Evolutionary conservation across 2,797 vertebrate genomes (phyloP), one percentile per base, ranked within the genome.

Genomic region (Danio kyathit): DNA sequence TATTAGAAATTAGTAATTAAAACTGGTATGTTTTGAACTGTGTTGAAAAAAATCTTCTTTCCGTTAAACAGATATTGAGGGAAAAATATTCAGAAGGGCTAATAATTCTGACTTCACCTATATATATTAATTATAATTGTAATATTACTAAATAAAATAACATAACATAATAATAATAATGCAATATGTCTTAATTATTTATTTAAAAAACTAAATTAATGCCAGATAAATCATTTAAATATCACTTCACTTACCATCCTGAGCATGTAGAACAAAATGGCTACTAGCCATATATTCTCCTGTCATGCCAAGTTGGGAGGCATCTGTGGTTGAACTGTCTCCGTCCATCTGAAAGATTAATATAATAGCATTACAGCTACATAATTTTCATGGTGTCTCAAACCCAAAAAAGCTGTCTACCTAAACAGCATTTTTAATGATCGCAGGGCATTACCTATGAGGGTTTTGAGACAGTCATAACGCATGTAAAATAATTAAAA

Each of bases 231-330:
- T 17, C 0, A 5, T 17, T 71, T 41, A 13, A 41, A 41, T 17
- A 17, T 1, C 2, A 38, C 11, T 2, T 38, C 3, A 12, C 93
- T 95, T 90, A 98, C 98, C 98, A 46, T 99, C 98, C 0, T 96
- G 97, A 73, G 97, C 92, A 88, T 99, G 98, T 88, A 99, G 96
- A 12, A 99, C 97, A 13, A 97, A 99, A 79, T 98, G 98, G 76
- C 96, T 91, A 61, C 96, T 91, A 64, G 96, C 90, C 88, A 99
- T 98, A 85, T 99, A 99, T 82, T 99, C 97, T 74, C 96, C 95
- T 11, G 96, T 94, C 88, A 99, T 98, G 84, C 97, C 97, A 89
- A 99, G 91, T 89, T 99, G 98, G 81, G 97, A 97, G 87, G 98
- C 95, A 85, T 99, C 98, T 38, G 98, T 99, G 38, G 98, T 99